Base-by-base conservation (phyloP, 2,888 invertebrate species). In the Odontocerum albicorne region DNA sequence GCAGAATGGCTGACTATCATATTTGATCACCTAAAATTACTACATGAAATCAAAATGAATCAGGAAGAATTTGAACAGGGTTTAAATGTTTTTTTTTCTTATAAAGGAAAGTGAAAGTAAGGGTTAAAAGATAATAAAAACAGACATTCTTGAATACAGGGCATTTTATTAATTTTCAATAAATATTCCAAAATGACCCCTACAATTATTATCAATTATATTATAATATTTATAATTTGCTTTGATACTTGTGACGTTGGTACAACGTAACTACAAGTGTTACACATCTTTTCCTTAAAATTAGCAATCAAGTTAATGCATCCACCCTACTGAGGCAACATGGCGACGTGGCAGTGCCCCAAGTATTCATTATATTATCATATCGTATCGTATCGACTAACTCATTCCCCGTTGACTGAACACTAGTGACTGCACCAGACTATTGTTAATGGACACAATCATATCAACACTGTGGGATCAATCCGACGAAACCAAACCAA, bases 81-180 rank as follows among this genome's bases (percentile, higher is more conserved):
- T n/a, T n/a, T n/a, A n/a, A n/a, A n/a, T n/a, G n/a, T n/a, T n/a
- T n/a, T n/a, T n/a, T n/a, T n/a, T n/a, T n/a, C n/a, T n/a, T n/a
- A n/a, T n/a, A n/a, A n/a, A n/a, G n/a, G n/a, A n/a, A n/a, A n/a
- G n/a, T n/a, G n/a, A n/a, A n/a, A n/a, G n/a, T n/a, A n/a, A n/a
- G n/a, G n/a, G n/a, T n/a, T n/a, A n/a, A n/a, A n/a, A n/a, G n/a
- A n/a, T n/a, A n/a, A n/a, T n/a, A 31, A 31, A 36, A n/a, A 27
- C 10, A 40, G 17, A 46, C 31, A 19, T 54, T 56, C 52, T 49
- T 61, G 61, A 61, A 55, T 61, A 59, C 60, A 61, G 61, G 61
- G 61, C 61, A 61, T 61, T 61, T 61, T 59, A 61, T 61, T 61
- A 55, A 61, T 61, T 58, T 61, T 61, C 59, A 61, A 61, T 61